phyloP scores from a whole-genome alignment of 2,797 vertebrate species.

The Propithecus deckenii region DNA sequence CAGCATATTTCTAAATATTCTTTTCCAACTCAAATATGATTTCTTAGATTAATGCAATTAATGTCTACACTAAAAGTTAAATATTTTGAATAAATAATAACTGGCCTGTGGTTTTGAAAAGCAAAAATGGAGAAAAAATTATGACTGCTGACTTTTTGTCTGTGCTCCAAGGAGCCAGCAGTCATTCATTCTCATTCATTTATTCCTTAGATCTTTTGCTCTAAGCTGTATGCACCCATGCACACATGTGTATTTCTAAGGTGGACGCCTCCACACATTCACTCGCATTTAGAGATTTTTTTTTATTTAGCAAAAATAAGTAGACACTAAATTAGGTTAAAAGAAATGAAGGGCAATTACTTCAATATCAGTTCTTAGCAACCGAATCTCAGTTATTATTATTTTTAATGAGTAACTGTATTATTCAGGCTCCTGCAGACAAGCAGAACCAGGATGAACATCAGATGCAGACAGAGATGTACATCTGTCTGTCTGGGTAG shows the following conservation, averaged over 20 bases:
- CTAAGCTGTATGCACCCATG: background rate
- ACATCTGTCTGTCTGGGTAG: background rate
- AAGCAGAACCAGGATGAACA: background rate
- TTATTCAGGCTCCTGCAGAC: background rate
- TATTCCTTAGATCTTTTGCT: background rate
- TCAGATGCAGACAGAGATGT: background rate
- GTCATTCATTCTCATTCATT: background rate
- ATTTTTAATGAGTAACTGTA: background rate
- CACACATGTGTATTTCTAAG: background rate
- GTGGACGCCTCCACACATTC: background rate
- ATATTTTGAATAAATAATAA: slow-evolving; percentile 1
- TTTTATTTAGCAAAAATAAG: background rate
- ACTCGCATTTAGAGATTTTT: background rate
- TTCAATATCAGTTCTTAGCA: background rate
- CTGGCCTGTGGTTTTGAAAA: background rate
- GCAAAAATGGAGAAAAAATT: background rate
- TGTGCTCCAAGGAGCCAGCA: rapidly evolving
- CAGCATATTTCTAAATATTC: background rate
- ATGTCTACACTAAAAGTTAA: background rate
- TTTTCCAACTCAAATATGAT: background rate
- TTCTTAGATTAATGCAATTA: slow-evolving; percentile 1
- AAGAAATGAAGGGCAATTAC: background rate
- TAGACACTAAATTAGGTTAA: background rate
- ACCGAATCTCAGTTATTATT: background rate
- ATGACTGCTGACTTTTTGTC: background rate